A percentile compares a stretch with the other conserved stretches of the same genome.
phyloP scores from a whole-genome alignment of 2,113 vertebrate genomes.

The Potamarius usumacintae region DNA sequence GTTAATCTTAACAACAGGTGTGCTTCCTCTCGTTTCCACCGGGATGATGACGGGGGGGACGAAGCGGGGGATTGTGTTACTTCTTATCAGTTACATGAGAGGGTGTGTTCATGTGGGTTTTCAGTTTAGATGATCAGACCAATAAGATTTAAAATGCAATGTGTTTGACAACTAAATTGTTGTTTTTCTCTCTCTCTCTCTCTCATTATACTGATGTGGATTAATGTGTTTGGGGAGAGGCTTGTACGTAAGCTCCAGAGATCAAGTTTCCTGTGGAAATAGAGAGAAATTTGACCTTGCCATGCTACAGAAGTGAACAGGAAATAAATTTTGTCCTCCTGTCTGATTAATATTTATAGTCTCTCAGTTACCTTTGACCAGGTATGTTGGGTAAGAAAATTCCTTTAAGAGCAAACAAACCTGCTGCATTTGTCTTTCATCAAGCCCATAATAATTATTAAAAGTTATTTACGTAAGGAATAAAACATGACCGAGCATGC shows the following conservation, averaged over 20 bases:
- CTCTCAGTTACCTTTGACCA: not conserved
- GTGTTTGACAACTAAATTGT: not conserved
- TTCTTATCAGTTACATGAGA: not conserved
- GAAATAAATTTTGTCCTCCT: not conserved
- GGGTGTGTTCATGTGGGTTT: not conserved
- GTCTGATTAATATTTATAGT: not conserved
- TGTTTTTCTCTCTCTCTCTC: too few species aligned
- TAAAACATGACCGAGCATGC: not conserved
- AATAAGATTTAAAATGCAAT: not conserved
- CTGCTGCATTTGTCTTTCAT: not conserved
- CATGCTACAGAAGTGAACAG: not conserved
- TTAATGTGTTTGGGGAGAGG: not conserved
- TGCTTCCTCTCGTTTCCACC: slow-evolving; percentile 19
- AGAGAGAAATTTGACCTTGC: not conserved
- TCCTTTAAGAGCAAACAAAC: not conserved
- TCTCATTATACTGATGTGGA: too few species aligned
- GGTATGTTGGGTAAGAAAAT: not conserved
- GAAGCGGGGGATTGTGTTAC: not conserved
- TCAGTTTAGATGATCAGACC: not conserved
- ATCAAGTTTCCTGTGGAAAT: slow-evolving; percentile 2
- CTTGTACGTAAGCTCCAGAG: not conserved
- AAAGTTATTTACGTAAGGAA: not conserved
- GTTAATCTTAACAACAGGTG: slow-evolving; percentile 45
- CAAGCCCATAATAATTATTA: not conserved
- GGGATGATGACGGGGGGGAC: not conserved